phyloP scores from a whole-genome alignment of 2,888 invertebrate genomes.

The Diplolepis rosae region DNA sequence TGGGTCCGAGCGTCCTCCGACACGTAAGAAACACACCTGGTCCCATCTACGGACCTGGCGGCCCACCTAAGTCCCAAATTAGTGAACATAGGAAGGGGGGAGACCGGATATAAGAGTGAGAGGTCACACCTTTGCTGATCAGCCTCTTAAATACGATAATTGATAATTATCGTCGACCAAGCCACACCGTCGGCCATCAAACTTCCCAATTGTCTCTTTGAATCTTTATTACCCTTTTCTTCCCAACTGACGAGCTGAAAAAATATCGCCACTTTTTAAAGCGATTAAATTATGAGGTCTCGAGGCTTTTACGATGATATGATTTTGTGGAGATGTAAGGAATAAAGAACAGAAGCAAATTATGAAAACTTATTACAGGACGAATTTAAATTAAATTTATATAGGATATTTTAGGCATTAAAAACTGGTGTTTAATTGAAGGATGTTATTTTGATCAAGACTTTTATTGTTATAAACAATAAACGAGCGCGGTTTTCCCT shows the following conservation, averaged over 20 bases:
- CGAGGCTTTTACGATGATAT: background rate
- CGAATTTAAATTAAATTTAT: too few relatives aligned
- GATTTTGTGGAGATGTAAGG: background rate
- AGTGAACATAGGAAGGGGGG: background rate
- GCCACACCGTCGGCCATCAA: conserved; percentile 17
- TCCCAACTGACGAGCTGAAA: background rate
- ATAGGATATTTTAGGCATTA: too few relatives aligned
- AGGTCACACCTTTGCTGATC: conserved; percentile 35
- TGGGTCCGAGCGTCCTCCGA: conserved; percentile 49
- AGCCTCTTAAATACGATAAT: conserved; percentile 50
- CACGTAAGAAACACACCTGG: conserved; percentile 57
- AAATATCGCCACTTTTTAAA: conserved; percentile 21
- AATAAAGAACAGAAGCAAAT: background rate
- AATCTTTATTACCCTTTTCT: conserved; percentile 18
- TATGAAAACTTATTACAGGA: too few relatives aligned
- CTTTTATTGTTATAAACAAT: too few relatives aligned
- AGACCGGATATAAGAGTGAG: conserved; percentile 32
- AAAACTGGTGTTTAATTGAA: too few relatives aligned
- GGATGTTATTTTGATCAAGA: too few relatives aligned
- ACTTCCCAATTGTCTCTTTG: conserved; percentile 26
- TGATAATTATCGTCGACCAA: conserved; percentile 48
- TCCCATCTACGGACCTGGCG: conserved; percentile 43
- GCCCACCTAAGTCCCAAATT: background rate
- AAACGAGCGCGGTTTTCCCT: too few relatives aligned
- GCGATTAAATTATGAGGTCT: conserved; percentile 18